Conservation (phyloP, 2,113 vertebrate species). For the Elanoides forficatus region DNA sequence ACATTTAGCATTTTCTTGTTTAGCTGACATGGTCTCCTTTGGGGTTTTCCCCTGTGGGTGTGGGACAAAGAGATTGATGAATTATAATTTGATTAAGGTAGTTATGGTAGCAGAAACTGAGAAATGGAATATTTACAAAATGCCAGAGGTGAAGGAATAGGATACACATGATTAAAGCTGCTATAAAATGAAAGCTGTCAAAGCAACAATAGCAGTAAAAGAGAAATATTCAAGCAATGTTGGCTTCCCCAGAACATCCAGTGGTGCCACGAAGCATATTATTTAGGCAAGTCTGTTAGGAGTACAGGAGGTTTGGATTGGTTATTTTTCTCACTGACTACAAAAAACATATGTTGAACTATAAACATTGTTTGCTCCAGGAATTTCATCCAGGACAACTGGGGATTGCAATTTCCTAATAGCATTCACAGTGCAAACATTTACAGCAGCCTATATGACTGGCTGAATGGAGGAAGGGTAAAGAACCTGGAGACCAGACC, state of each 20-base stretch:
- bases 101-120: constrained; percentile 63
- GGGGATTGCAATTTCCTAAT: constrained; percentile 31
- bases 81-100: constrained; percentile 67
- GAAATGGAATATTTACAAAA: constrained; percentile 75
- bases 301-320: constrained; percentile 1
- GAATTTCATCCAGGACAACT: constrained; percentile 54
- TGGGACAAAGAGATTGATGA: constrained; percentile 52
- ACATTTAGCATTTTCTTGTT: constrained; percentile 70
- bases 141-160: constrained; percentile 76
- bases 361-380: constrained; percentile 52
- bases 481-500: background rate
- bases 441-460: background rate
- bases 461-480: background rate
- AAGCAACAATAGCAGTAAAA: constrained; percentile 71
- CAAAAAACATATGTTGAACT: constrained; percentile 53
- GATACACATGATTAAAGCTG: constrained; percentile 75
- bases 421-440: background rate
- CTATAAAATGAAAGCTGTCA: constrained; percentile 77
- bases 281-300: constrained; percentile 53
- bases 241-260: constrained; percentile 56
- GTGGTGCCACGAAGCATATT: constrained; percentile 53
- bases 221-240: constrained; percentile 67
- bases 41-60: constrained; percentile 39
- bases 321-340: constrained; percentile 42
- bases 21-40: constrained; percentile 39